phyloP scores from a whole-genome alignment of 2,888 invertebrate genomes.

The Lagria hirta region DNA sequence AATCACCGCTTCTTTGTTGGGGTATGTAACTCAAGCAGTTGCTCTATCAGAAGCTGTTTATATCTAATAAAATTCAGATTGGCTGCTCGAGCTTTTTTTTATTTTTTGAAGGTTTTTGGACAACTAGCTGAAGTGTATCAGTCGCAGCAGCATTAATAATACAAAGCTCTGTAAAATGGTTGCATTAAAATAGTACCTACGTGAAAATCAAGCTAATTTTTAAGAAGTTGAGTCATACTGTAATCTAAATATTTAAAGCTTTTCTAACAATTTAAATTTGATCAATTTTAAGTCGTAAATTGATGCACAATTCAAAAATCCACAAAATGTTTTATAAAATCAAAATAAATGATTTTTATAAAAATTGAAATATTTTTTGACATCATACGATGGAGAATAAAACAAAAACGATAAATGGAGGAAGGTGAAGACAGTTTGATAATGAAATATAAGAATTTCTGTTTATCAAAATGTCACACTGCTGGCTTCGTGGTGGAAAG shows the following conservation, averaged over 20 bases:
- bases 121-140: too few relatives aligned
- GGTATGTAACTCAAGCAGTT: too few relatives aligned
- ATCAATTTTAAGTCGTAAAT: not conserved
- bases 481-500: slow-evolving; percentile 2
- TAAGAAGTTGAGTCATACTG: slow-evolving; percentile 1
- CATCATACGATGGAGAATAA: too few relatives aligned
- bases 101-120: too few relatives aligned
- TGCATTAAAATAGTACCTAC: slow-evolving; percentile 9
- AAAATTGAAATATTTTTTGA: not conserved
- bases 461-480: slow-evolving; percentile 7
- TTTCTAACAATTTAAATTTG: not conserved
- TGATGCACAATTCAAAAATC: not conserved
- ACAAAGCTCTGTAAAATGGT: slow-evolving; percentile 2
- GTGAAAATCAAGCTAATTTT: slow-evolving; percentile 9
- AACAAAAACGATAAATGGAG: slow-evolving; percentile 9
- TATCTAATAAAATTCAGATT: too few relatives aligned
- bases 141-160: slow-evolving; percentile 6
- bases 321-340: not conserved
- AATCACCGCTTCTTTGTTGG: too few relatives aligned
- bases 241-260: not conserved
- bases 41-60: too few relatives aligned
- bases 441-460: slow-evolving; percentile 1
- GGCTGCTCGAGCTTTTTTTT: too few relatives aligned
- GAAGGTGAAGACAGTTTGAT: slow-evolving; percentile 11
- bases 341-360: not conserved